Percentiles rank a stretch among this genome's conserved stretches.
Conservation (phyloP, 2,888 invertebrate genomes). For the Pilophorus perplexus region DNA sequence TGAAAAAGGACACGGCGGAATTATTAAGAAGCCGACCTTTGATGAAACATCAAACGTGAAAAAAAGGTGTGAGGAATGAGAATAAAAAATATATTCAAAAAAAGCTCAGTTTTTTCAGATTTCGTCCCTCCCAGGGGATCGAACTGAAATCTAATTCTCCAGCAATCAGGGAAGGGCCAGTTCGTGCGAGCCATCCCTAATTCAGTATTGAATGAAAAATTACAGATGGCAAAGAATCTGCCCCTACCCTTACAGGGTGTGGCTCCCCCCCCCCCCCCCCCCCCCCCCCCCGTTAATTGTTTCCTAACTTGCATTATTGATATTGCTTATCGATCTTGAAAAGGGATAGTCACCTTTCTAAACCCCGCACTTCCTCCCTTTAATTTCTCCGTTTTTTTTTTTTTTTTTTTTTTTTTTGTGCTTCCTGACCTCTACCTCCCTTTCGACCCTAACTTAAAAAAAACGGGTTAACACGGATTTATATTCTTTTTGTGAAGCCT, state of each 20-base stretch:
- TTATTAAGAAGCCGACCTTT: constrained; percentile 17
- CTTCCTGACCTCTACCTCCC: constrained; percentile 5
- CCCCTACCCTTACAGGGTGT: constrained; percentile 25
- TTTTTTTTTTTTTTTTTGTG: constrained; percentile 12
- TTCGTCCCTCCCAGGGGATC: constrained; percentile 13
- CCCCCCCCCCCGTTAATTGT: constrained; percentile 18
- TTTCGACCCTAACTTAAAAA: neutral
- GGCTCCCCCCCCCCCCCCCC: neutral
- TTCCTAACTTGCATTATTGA: constrained; percentile 43
- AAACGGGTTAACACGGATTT: constrained; percentile 32
- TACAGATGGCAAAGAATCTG: constrained; percentile 39
- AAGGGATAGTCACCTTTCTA: neutral
- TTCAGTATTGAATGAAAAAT: constrained; percentile 42
- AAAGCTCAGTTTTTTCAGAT: neutral
- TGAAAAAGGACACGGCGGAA: constrained; percentile 16
- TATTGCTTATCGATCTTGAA: constrained; percentile 42
- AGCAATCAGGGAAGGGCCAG: constrained; percentile 35
- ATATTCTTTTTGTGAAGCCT: constrained; percentile 32
- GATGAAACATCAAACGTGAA: constrained; percentile 20
- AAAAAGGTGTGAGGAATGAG: neutral
- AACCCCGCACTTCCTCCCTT: neutral
- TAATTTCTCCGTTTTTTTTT: constrained; percentile 3
- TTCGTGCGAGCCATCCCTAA: constrained; percentile 36
- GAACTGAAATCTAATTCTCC: constrained; percentile 35
- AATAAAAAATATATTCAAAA: constrained; percentile 22